Base-by-base conservation (phyloP, 2,113 vertebrate genomes). In the Melanerpes aurifrons region DNA sequence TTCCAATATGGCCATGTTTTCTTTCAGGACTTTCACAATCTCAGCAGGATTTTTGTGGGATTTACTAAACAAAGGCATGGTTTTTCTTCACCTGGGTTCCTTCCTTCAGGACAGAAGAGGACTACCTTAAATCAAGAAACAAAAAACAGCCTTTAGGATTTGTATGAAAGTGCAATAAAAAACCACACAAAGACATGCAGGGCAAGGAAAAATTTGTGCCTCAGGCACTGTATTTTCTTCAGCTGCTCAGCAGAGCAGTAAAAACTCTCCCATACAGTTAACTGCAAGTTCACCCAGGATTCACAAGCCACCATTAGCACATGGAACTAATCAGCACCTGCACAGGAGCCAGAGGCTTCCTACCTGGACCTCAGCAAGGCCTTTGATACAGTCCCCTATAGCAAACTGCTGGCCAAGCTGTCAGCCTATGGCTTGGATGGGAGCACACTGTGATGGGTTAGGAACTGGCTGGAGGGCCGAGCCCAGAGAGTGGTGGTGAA, bases 61-160 rank as follows among this genome's bases (percentile, higher is more conserved):
- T 98, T 99, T 99, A 96, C 99, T 99, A 92, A 99, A 99, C 95
- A 99, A 98, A 87, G 99, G 99, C 99, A 99, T 99, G 97, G 1
- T 90, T 91, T 94, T 97, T 88, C 80, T 95, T 75, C 96, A 94
- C 74, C 92, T 92, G 94, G 82, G 89, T 92, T 61, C 95, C 96
- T 95, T 96, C 92, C 91, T 96, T 96, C 93, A 96, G 85, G 70
- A 67, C 53, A 95, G 90, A 72, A 78, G 90, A 89, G n/a, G 50
- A 92, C 82, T 89, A 72, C 97, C 97, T 95, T 92, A 94, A 96
- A 97, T 54, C 58, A 96, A 92, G 59, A 93, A 80, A 89, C 26
- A 89, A 82, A 82, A 93, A 50, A 35, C 6, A 93, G 80, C 12
- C 92, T 82, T 91, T 94, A 75, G 70, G 24, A 17, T 69, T 83